Evolutionary conservation across 2,797 vertebrate species (phyloP), one percentile per base, ranked within the genome.

Genomic region (Argentina silus): DNA sequence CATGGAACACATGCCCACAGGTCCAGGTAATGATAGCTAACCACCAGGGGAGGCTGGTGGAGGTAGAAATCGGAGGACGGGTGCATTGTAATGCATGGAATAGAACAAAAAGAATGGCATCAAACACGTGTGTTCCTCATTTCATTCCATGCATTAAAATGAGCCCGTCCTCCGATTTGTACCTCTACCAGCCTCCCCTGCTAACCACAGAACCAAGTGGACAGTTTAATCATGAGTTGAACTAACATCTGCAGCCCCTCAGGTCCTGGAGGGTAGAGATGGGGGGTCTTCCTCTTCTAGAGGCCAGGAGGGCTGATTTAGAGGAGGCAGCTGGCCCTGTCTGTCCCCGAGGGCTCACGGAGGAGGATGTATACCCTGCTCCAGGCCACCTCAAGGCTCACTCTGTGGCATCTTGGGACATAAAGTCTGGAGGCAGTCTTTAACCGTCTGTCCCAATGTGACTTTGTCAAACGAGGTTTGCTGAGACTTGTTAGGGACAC

Each of bases 381-480:
- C 27, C 9, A 27, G 57, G 23, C 59, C 69, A 53, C 65, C 60
- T 64, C 45, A 43, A 14, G 12, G 55, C 60, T 72, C 71, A 43
- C 43, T 15, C 62, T 57, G 15, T 11, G 67, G 27, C 43, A 43
- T 63, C 59, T 27, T 3, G 6, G 42, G 6, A 65, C 0, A 53
- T 67, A 2, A 61, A 12, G 14, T 70, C 36, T 43, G 14, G 7
- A 19, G 48, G 17, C 36, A 12, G 66, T 36, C 23, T 66, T 61
- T 69, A 53, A 36, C 19, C 17, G 10, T 42, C 14, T 43, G 51
- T 23, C 66, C 23, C 9, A 0, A 36, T 59, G 66, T 62, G 14
- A 67, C 51, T 71, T 66, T 74, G 67, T 42, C 53, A 10, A 23
- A 17, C 27, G 27, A 36, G 27, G 4, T 36, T 36, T 36, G 27